Conservation (phyloP, 2,797 vertebrate species). For the Hoplostethus atlanticus region DNA sequence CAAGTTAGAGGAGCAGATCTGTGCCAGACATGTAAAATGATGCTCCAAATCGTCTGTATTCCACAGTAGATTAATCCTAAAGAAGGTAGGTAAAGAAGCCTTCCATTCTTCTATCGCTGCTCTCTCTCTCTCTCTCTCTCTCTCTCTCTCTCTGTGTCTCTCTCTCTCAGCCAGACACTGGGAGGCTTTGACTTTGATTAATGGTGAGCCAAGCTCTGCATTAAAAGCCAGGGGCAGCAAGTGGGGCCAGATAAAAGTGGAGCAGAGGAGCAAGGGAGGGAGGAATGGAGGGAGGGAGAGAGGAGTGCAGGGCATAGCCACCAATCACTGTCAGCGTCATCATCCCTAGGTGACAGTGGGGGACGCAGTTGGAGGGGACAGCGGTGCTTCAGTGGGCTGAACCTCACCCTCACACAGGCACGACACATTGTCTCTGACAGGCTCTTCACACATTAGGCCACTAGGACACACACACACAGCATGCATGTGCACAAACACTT, state of each 20-base stretch:
- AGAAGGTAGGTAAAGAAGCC: slow-evolving; percentile 54
- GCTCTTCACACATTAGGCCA: slow-evolving; percentile 54
- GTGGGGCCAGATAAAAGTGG: slow-evolving; percentile 82
- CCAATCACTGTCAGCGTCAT: slow-evolving; percentile 82
- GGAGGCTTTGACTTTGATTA: slow-evolving; percentile 85
- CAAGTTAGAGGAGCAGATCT: slow-evolving; percentile 31
- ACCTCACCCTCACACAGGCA: slow-evolving; percentile 62
- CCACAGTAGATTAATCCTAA: slow-evolving; percentile 43
- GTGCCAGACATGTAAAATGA: slow-evolving; percentile 42
- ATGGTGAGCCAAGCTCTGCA: slow-evolving; percentile 83
- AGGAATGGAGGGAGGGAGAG: slow-evolving; percentile 59
- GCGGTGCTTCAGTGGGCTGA: slow-evolving; percentile 70
- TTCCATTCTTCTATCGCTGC: slow-evolving; percentile 50
- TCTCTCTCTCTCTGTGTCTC: slow-evolving; percentile 35
- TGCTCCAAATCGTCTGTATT: slow-evolving; percentile 54
- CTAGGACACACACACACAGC: slow-evolving; percentile 36
- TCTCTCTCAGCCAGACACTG: slow-evolving; percentile 67
- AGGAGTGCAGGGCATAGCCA: slow-evolving; percentile 76
- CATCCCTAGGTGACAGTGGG: slow-evolving; percentile 76
- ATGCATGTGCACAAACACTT: background rate
- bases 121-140: slow-evolving; percentile 13
- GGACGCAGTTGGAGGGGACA: slow-evolving; percentile 65
- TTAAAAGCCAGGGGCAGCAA: slow-evolving; percentile 81
- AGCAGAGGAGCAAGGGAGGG: slow-evolving; percentile 73
- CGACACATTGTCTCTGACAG: slow-evolving; percentile 72